Conservation (phyloP, 1,140 invertebrate genomes). For the Achatina immaculata region DNA sequence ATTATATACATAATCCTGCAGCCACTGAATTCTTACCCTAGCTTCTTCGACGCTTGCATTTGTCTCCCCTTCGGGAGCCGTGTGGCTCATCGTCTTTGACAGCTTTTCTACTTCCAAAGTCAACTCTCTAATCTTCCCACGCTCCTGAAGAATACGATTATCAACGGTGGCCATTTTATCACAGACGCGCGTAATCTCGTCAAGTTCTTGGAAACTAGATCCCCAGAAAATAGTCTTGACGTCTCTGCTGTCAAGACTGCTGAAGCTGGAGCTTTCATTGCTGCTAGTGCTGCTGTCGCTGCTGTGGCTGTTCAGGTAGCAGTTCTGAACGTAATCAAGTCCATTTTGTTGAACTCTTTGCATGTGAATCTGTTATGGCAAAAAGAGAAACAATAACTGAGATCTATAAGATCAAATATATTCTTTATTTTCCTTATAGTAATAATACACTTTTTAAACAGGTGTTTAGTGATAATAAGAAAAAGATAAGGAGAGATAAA, state of each 20-base stretch:
- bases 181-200: slow-evolving; percentile 81
- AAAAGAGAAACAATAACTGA: too few species aligned
- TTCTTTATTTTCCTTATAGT: not conserved
- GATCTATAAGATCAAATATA: not conserved
- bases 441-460: not conserved
- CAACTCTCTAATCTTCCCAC: slow-evolving; percentile 71
- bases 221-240: slow-evolving; percentile 37
- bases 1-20: too few species aligned
- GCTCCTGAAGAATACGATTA: slow-evolving; percentile 77
- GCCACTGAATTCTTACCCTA: not conserved
- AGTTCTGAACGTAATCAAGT: slow-evolving; percentile 84
- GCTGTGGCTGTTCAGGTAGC: slow-evolving; percentile 76
- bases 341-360: slow-evolving; percentile 81
- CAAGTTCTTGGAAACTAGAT: slow-evolving; percentile 72
- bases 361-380: slow-evolving; percentile 71
- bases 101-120: not conserved
- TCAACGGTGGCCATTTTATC: slow-evolving; percentile 80
- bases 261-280: slow-evolving; percentile 63
- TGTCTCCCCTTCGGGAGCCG: not conserved
- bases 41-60: not conserved
- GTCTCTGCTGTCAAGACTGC: slow-evolving; percentile 52
- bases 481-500: not conserved
- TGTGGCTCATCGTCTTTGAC: not conserved
- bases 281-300: slow-evolving; percentile 68
- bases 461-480: not conserved